Conservation (phyloP, 2,797 vertebrate genomes). For the Trichosurus vulpecula region DNA sequence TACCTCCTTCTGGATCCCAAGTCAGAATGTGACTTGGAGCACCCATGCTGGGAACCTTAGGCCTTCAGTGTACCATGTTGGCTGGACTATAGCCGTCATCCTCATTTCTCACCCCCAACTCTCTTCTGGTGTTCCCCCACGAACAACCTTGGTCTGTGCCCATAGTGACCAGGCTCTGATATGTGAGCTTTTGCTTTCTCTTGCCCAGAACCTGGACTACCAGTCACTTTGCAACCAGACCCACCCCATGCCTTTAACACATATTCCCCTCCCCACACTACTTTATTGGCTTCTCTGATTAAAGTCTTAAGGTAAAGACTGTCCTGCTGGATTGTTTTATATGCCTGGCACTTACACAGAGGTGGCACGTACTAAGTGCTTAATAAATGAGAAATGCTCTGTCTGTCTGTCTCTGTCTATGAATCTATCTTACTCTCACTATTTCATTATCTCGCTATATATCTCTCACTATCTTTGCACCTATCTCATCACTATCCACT, state of each 20-base stretch:
- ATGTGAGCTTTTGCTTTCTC: background rate
- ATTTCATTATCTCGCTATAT: too few species aligned
- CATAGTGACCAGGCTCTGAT: background rate
- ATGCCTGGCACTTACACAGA: background rate
- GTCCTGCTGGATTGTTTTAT: background rate
- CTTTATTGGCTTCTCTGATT: background rate
- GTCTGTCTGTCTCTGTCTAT: too few species aligned
- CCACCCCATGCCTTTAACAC: background rate
- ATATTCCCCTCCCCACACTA: background rate
- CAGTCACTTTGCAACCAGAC: background rate
- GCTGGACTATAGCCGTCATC: background rate
- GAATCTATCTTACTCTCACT: too few species aligned
- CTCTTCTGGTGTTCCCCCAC: background rate
- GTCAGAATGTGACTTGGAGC: background rate
- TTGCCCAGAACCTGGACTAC: background rate
- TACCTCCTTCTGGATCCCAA: background rate
- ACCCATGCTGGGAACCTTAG: background rate
- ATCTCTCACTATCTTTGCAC: too few species aligned
- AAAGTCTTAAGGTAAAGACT: background rate
- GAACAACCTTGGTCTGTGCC: background rate
- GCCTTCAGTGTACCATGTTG: background rate
- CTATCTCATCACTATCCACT: too few species aligned
- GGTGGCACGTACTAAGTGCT: background rate
- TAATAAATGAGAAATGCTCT: background rate
- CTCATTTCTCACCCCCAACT: background rate